These are phyloP conservation scores for Dendrolimus kikuchii DNA, from an alignment of 1,140 invertebrate species.

Conservation along the genomic window DNA sequence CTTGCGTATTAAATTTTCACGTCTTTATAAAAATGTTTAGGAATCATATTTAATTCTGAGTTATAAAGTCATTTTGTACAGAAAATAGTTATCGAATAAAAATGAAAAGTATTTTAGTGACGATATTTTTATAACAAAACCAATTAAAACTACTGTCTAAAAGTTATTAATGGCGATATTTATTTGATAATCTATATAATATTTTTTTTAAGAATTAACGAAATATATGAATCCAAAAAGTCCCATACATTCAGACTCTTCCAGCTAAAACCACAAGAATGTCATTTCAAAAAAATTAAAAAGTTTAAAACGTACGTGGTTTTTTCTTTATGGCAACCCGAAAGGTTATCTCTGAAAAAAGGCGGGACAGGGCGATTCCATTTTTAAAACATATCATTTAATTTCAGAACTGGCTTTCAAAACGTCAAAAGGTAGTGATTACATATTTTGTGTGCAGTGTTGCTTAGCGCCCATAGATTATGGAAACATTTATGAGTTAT, in stretches of 20 bases:
- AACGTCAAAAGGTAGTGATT: conserved; percentile 71
- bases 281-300: conserved; percentile 56
- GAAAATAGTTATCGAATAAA: no score
- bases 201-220: conserved; percentile 1
- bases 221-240: not conserved
- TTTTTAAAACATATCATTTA: conserved; percentile 73
- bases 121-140: no score
- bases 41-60: no score
- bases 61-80: no score
- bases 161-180: not conserved
- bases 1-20: no score
- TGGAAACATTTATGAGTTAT: conserved; percentile 33
- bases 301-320: conserved; percentile 64
- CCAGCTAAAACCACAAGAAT: conserved; percentile 69
- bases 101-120: no score
- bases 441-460: conserved; percentile 55
- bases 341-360: conserved; percentile 71
- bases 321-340: conserved; percentile 61
- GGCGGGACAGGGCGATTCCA: conserved; percentile 70
- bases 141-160: no score
- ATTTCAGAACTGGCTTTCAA: conserved; percentile 69
- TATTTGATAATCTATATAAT: not conserved
- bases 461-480: conserved; percentile 48
- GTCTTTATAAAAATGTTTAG: no score
- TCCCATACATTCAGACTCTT: conserved; percentile 15